Base-by-base conservation (phyloP, 2,888 invertebrate genomes). In the Standfussiana lucernea region DNA sequence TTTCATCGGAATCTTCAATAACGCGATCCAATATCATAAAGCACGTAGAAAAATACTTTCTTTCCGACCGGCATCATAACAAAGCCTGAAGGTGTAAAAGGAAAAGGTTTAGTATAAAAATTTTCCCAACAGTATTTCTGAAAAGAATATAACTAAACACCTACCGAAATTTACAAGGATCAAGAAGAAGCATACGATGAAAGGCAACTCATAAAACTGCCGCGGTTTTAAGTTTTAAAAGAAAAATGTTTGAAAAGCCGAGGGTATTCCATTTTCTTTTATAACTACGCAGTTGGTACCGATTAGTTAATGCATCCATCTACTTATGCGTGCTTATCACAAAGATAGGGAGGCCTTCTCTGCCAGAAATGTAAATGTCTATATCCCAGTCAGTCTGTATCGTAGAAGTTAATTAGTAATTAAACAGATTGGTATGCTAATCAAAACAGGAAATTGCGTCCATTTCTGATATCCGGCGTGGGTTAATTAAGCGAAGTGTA, bases 41-140 rank as follows among this genome's bases (percentile, higher is more conserved):
- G 86, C 84, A 83, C 88, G 86, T 89, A 87, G 89, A 91, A 92
- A 92, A 91, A 92, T 91, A 92, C 92, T 91, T 91, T 91, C 81
- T 86, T 87, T 82, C 83, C 75, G 32, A 70, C 69, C 80, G 85
- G 84, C 40, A 61, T 75, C 69, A 62, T 73, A 73, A 73, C 68
- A 79, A 65, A 61, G 24, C 42, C 65, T 72, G 69, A 61, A 79
- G 64, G 45, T 53, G 45, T 59, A 79, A 62, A 78, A 72, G 42
- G 53, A 35, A 61, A 61, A 53, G 24, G 24, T 35, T 59, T 50
- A 50, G 18, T 42, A 80, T 61, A 72, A 72, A 72, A 61, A 42
- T 28, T 28, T 28, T 18, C n/a, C 24, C 11, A 56, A 47, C 28
- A 42, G 37, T 28, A 42, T 65, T 77, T 56, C 45, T 40, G 35